Evolutionary conservation across 2,113 vertebrate genomes (phyloP).

Genomic region (Alligator sinensis): DNA sequence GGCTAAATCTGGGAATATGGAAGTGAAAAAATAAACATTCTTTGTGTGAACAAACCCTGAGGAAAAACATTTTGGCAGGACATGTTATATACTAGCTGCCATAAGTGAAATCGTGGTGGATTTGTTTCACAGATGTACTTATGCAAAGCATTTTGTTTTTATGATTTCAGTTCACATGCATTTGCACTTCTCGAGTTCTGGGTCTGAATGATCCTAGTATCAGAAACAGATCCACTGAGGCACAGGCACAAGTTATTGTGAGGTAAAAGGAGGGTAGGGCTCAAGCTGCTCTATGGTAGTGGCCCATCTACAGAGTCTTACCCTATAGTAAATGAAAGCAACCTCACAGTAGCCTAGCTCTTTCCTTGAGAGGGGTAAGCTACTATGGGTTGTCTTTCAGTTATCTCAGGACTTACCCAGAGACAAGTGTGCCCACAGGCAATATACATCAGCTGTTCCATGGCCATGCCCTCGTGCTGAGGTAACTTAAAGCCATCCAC

Average conservation of each 20-base stretch:
- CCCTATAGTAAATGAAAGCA: too few species aligned
- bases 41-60: background rate
- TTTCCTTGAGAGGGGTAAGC: too few species aligned
- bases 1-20: background rate
- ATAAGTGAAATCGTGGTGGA: background rate
- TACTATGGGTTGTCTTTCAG: too few species aligned
- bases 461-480: too few species aligned
- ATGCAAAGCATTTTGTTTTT: background rate
- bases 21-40: background rate
- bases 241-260: too few species aligned
- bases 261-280: background rate
- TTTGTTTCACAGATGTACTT: background rate
- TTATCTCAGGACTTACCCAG: background rate
- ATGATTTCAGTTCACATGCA: background rate
- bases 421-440: background rate
- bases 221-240: background rate
- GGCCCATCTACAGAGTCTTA: background rate
- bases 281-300: background rate
- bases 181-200: background rate
- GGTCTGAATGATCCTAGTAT: background rate
- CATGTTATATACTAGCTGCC: background rate
- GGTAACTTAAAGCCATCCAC: too few species aligned
- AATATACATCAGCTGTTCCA: too few species aligned
- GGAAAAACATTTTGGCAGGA: background rate
- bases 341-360: too few species aligned